phyloP scores from a whole-genome alignment of 2,797 vertebrate genomes.

The Pelobates cultripes region DNA sequence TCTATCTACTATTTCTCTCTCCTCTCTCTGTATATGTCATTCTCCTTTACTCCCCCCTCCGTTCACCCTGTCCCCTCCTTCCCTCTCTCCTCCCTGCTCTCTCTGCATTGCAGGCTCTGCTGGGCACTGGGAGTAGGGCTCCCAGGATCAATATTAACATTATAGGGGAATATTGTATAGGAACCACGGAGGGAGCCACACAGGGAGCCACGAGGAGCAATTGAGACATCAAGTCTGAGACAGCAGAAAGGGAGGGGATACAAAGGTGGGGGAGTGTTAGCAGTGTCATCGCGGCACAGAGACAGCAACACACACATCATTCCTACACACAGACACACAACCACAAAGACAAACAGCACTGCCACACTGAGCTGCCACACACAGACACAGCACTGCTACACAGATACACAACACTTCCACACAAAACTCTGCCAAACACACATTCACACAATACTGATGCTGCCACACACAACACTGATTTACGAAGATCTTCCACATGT shows the following conservation, averaged over 20 bases:
- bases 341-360: no score
- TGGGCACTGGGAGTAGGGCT: slow-evolving; percentile 14
- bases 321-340: no score
- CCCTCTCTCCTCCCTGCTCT: background rate
- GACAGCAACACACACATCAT: no score
- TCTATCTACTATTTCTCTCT: no score
- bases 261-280: no score
- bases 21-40: background rate
- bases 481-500: no score
- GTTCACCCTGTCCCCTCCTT: background rate
- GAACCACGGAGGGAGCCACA: no score
- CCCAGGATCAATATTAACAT: slow-evolving; percentile 25
- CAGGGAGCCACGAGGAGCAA: no score
- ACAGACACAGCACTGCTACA: background rate
- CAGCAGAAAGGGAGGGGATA: background rate
- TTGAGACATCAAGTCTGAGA: background rate
- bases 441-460: background rate
- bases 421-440: background rate
- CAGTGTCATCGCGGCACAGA: no score
- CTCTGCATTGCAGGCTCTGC: slow-evolving; percentile 36
- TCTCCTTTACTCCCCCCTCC: background rate
- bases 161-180: background rate
- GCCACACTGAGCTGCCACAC: no score
- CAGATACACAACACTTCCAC: background rate
- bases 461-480: no score